Evolutionary conservation across 1,140 invertebrate species (phyloP).

Genomic region (Platorchestia sp.): DNA sequence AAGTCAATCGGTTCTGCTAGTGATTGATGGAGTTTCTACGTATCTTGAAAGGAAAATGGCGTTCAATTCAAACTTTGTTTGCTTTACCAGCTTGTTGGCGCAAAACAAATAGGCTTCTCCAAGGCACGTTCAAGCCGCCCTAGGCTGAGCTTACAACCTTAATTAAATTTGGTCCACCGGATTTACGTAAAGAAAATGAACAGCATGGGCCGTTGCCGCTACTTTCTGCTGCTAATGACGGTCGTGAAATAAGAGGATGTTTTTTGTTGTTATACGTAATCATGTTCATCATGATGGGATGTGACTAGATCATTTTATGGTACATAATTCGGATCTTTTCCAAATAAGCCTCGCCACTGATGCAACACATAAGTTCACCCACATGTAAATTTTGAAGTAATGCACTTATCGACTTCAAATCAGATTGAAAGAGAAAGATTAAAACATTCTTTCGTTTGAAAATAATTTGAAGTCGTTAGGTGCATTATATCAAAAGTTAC

Average conservation of each 20-base stretch:
- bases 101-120: not conserved
- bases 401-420: too few relatives aligned
- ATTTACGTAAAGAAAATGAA: not conserved
- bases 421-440: too few relatives aligned
- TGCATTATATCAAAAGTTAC: too few relatives aligned
- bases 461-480: too few relatives aligned
- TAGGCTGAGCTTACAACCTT: conserved; percentile 10
- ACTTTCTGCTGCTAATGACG: not conserved
- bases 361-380: too few relatives aligned
- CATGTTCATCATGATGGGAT: not conserved
- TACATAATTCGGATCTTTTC: too few relatives aligned
- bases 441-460: too few relatives aligned
- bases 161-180: not conserved
- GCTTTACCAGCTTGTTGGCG: not conserved
- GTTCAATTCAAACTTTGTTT: not conserved
- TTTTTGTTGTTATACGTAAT: not conserved
- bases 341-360: too few relatives aligned
- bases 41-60: not conserved
- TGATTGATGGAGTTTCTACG: not conserved
- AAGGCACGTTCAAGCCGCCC: not conserved
- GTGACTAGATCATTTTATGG: too few relatives aligned
- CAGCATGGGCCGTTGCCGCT: not conserved
- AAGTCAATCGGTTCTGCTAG: too few relatives aligned
- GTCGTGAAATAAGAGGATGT: not conserved
- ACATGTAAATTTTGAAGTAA: too few relatives aligned